Conservation (phyloP, 64 coral and sea anemone genomes). For the Pocillopora verrucosa region DNA sequence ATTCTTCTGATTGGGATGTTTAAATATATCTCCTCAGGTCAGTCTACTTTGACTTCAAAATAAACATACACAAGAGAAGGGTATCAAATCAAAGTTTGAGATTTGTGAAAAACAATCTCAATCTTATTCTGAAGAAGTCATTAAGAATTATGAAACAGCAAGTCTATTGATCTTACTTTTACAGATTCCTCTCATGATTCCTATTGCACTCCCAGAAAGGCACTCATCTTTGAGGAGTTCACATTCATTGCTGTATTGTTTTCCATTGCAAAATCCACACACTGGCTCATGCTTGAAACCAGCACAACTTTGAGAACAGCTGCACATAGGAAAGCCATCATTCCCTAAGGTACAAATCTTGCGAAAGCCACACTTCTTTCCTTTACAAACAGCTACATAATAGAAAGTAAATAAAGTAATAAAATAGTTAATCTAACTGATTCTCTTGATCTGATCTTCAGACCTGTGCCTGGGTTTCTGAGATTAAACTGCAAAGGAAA, state of each 20-base stretch:
- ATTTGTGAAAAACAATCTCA: no score
- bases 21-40: no score
- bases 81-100: no score
- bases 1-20: no score
- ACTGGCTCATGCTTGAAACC: conserved; percentile 11
- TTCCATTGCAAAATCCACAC: conserved; percentile 51
- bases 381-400: conserved; percentile 29
- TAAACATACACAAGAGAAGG: no score
- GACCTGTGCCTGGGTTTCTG: no score
- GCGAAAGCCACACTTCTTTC: conserved; percentile 46
- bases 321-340: conserved; percentile 22
- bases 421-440: no score
- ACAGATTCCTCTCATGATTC: conserved; percentile 41
- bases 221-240: conserved; percentile 45
- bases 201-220: conserved; percentile 16
- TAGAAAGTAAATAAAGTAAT: conserved; percentile 9
- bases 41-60: no score
- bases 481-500: no score
- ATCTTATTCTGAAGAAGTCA: background rate
- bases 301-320: conserved; percentile 34
- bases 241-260: conserved; percentile 53
- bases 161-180: conserved; percentile 35
- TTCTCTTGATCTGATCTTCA: no score
- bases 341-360: conserved; percentile 22
- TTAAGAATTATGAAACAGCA: background rate